Base-by-base conservation (phyloP, 2,888 invertebrate genomes). In the Kryphioiulus occultus region DNA sequence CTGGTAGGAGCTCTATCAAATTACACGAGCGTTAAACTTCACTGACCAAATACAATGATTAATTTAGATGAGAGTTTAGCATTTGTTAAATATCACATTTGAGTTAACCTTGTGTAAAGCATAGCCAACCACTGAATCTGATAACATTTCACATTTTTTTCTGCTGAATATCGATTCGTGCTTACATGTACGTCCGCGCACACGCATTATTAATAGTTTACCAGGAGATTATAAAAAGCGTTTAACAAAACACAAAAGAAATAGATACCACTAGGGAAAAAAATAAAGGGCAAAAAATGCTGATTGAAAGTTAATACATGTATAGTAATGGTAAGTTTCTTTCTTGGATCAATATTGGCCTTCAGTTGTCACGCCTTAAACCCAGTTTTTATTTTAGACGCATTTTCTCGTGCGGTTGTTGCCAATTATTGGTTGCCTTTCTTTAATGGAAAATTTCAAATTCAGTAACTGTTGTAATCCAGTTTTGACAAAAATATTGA, bases 31-130 rank as follows among this genome's bases (percentile, higher is more conserved):
- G 42, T 85, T 47, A 85, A 47, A 85, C 85, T 86, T 86, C 44
- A 86, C 85, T 86, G 86, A 42, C 86, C 53, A 86, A 86, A 44
- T 47, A 47, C 86, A 86, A 86, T 86, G 47, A 86, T 86, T 86
- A 86, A 86, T 86, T 47, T 44, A 53, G 7, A 86, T 26, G 19
- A 47, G 44, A 68, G n/a, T 59, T 59, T 59, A 59, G n/a, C n/a
- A 59, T 22, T n/a, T 59, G 59, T 59, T 59, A 59, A 19, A n/a
- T n/a, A 59, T n/a, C n/a, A 59, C 17, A 39, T 84, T 42, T 32
- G 22, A 32, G n/a, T 85, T 85, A 85, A 85, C 86, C 47, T 86
- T 86, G 47, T 47, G 47, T 44, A 86, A 44, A 30, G 85, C 32
- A 42, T 19, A 85, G 42, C 85, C 85, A 42, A 42, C 26, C 86